Evolutionary conservation across 2,113 vertebrate species (phyloP), one percentile per base, ranked within the genome.

Genomic region (Ammodramus savannarum): DNA sequence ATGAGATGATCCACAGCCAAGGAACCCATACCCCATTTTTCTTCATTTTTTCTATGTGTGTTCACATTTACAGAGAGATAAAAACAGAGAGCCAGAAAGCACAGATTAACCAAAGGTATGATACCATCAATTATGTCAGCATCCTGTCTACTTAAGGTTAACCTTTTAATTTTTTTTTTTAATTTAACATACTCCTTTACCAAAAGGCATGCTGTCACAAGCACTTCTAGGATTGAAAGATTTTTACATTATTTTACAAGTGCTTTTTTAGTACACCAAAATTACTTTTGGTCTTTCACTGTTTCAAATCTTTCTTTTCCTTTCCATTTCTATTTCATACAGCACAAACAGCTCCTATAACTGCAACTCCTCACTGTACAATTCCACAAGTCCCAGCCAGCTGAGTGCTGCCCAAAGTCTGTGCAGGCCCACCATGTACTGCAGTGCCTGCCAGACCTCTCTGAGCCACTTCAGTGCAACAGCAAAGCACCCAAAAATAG

Each of bases 401-500:
- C n/a, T 5, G 36, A 91, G 31, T 59, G 51, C 6, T 83, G 75
- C 86, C 5, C 7, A 69, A 84, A 87, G 61, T 13, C 87, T 58
- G 74, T 52, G 59, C 87, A 88, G 58, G 32, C 62, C 61, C 41
- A 63, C 54, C 49, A 48, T 19, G 5, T 23, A 34, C 62, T 82
- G 44, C 11, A 32, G 20, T n/a, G 58, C 61, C 36, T 90, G 79
- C 90, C 94, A 96, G 82, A 80, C 29, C 78, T 82, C 66, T 89
- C 52, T 29, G 31, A 94, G 93, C 90, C 79, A 83, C 63, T 90
- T 90, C 75, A 76, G 5, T 36, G 54, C 85, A 90, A 81, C 29
- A 86, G 59, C 84, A 92, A 90, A 90, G 38, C 68, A 58, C 52
- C 29, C 80, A 51, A 92, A 96, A 96, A 69, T 21, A 74, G 80